These are phyloP conservation scores for Drosophila subobscura DNA, from an alignment of 1,140 invertebrate genomes.

Conservation along the genomic window DNA sequence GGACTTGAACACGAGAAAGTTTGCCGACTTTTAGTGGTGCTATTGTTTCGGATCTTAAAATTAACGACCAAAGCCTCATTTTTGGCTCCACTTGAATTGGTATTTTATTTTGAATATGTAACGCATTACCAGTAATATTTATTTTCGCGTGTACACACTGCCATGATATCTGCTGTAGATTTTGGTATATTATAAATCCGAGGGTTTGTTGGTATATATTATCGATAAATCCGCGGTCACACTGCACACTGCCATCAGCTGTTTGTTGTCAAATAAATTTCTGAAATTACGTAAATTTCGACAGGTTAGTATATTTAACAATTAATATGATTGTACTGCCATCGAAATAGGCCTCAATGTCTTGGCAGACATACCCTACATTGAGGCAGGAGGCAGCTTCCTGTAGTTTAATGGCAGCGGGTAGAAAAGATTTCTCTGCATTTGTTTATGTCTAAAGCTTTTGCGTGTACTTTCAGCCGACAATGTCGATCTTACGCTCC, in stretches of 20 bases:
- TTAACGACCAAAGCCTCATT: too few species aligned
- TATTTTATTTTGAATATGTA: too few species aligned
- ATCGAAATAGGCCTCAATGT: background rate
- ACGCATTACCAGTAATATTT: background rate
- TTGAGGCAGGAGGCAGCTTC: background rate
- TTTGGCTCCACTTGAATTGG: too few species aligned
- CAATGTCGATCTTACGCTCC: conserved; percentile 73
- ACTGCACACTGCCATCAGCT: conserved; percentile 31
- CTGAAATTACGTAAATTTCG: conserved; percentile 76
- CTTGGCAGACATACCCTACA: background rate
- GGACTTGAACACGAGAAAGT: conserved; percentile 27
- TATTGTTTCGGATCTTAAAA: too few species aligned
- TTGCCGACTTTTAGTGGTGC: background rate
- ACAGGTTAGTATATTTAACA: conserved; percentile 66
- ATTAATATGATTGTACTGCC: background rate
- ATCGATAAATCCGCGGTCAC: too few species aligned
- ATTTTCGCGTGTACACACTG: conserved; percentile 35
- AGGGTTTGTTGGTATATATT: too few species aligned
- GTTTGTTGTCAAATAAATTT: conserved; percentile 51
- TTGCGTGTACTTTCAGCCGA: conserved; percentile 36
- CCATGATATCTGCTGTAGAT: too few species aligned
- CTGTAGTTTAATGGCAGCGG: background rate
- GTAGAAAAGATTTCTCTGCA: too few species aligned
- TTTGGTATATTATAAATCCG: too few species aligned
- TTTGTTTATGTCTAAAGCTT: conserved; percentile 29